Base-by-base conservation (phyloP, 2,797 vertebrate genomes). In the Yasuhikotakia modesta region DNA sequence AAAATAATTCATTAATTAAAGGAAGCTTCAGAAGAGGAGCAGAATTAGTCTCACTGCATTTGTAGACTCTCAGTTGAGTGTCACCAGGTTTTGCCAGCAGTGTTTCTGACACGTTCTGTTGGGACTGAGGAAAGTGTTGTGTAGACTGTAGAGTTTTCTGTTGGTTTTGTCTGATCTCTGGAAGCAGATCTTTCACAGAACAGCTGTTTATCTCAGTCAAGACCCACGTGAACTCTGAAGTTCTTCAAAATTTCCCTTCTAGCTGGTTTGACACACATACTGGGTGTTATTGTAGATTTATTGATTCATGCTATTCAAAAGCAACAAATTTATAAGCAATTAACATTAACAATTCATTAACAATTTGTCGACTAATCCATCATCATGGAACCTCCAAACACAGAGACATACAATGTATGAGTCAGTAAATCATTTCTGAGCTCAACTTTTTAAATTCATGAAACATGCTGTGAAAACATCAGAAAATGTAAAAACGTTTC, bases 1-100 rank as follows among this genome's bases (percentile, higher is more conserved):
- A 71, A 82, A 76, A 82, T 67, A 65, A 67, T 79, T 78, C 0
- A 71, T 71, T 71, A 67, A 79, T 82, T 70, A 79, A 79, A 71
- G 32, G 57, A 12, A 63, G 61, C 76, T 70, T 66, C 52, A 70
- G 27, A 79, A 66, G 43, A 71, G 46, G 66, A 73, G 57, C 14
- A 45, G 21, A 11, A 55, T 79, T 78, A 50, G 43, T 50, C 64
- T 39, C 1, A 13, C 27, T 24, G 24, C 32, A 75, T 32, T 46
- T 35, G 22, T 19, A 21, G 39, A 32, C 22, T 50, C 35, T 45
- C 39, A 70, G 70, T 10, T 21, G 60, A 43, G 8, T 1, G 10
- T 39, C 35, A 1, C 10, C 10, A 43, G 39, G 46, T 67, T 68
- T 46, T n/a, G 8, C 3, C 19, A 27, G 3, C 73, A 68, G 46